These are phyloP conservation scores for Rhinella marina DNA, from an alignment of 2,797 vertebrate genomes.

Conservation along the genomic window DNA sequence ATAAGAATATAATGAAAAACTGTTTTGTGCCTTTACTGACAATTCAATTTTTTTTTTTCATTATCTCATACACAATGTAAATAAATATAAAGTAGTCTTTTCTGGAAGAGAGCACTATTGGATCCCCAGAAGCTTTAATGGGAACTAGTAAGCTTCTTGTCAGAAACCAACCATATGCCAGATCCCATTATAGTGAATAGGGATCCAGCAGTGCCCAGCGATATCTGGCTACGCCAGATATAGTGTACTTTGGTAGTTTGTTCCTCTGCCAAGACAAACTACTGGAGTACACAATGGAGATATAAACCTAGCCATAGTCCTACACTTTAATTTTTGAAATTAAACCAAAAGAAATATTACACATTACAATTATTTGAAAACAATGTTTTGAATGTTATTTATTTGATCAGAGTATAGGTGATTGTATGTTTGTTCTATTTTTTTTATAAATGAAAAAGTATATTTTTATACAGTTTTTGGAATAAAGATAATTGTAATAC, in stretches of 20 bases:
- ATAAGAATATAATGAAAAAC: slow-evolving; percentile 53
- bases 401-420: slow-evolving; percentile 76
- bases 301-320: too few relatives aligned
- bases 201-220: too few relatives aligned
- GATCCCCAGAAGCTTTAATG: too few relatives aligned
- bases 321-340: slow-evolving; percentile 65
- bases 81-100: slow-evolving; percentile 15
- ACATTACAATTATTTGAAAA: slow-evolving; percentile 24
- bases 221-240: too few relatives aligned
- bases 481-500: slow-evolving; percentile 72
- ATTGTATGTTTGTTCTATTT: slow-evolving; percentile 75
- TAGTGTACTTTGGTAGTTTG: too few relatives aligned
- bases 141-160: too few relatives aligned
- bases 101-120: too few relatives aligned
- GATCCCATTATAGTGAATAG: too few relatives aligned
- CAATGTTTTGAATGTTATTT: slow-evolving; percentile 74
- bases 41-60: slow-evolving; percentile 64
- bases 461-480: slow-evolving; percentile 84
- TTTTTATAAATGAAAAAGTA: slow-evolving; percentile 82
- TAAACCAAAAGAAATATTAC: slow-evolving; percentile 57
- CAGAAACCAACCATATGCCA: too few relatives aligned
- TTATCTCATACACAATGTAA: slow-evolving; percentile 66
- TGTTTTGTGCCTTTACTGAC: slow-evolving; percentile 77
- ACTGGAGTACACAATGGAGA: too few relatives aligned
- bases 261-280: too few relatives aligned